Evolutionary conservation across 2,888 invertebrate genomes (phyloP).

Genomic region (Pristionchus arcanus): DNA sequence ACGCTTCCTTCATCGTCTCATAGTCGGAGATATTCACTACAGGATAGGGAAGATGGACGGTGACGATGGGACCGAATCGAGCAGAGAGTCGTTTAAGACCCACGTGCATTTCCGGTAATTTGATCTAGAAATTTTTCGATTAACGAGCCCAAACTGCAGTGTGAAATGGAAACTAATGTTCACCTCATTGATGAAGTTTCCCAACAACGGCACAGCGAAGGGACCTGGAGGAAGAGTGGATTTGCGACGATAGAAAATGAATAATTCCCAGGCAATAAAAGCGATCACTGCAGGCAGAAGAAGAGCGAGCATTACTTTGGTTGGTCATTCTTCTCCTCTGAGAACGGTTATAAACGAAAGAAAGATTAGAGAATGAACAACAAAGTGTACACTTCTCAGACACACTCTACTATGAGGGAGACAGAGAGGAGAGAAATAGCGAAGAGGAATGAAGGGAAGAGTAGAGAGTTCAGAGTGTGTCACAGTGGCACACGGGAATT

Average conservation of each 20-base stretch:
- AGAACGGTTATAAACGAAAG: not conserved
- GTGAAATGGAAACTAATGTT: no score
- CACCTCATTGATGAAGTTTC: not conserved
- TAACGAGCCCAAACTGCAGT: no score
- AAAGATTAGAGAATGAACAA: not conserved
- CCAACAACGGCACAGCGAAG: not conserved
- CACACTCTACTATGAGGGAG: not conserved
- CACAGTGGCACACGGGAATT: not conserved
- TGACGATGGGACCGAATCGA: not conserved
- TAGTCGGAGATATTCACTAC: slow-evolving; percentile 30
- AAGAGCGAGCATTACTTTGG: not conserved
- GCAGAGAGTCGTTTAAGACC: not conserved
- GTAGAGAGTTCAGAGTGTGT: not conserved
- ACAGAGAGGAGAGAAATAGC: no score
- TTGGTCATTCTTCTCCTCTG: not conserved
- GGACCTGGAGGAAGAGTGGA: not conserved
- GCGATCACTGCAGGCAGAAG: not conserved
- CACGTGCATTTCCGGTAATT: not conserved
- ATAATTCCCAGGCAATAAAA: not conserved
- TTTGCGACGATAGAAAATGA: not conserved
- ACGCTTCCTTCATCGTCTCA: not conserved
- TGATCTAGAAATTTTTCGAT: not conserved
- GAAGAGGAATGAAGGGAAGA: not conserved
- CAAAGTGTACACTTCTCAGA: not conserved
- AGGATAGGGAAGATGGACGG: slow-evolving; percentile 30